These are phyloP conservation scores for human DNA, from an alignment of 2,113 vertebrate species.

Conservation along the genomic window GRCh38 chr5:147341001-147341500, in stretches of 20 bases:
- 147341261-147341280: background rate
- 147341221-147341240: background rate
- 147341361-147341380: background rate
- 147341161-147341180: background rate
- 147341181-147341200: background rate
- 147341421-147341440: background rate
- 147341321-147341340: background rate
- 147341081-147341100: background rate
- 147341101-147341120: background rate
- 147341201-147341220: background rate
- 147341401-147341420: background rate
- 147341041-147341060: background rate
- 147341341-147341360: background rate
- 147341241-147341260: background rate
- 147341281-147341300: background rate
- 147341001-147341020: background rate
- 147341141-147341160: background rate
- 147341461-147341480: background rate
- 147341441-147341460: background rate
- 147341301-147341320: accelerated
- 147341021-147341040: background rate
- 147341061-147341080: background rate
- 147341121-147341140: background rate
- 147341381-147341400: background rate
- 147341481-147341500: background rate